phyloP scores from a whole-genome alignment of 1,140 invertebrate species.

The Pseudomyrmex concolor region DNA sequence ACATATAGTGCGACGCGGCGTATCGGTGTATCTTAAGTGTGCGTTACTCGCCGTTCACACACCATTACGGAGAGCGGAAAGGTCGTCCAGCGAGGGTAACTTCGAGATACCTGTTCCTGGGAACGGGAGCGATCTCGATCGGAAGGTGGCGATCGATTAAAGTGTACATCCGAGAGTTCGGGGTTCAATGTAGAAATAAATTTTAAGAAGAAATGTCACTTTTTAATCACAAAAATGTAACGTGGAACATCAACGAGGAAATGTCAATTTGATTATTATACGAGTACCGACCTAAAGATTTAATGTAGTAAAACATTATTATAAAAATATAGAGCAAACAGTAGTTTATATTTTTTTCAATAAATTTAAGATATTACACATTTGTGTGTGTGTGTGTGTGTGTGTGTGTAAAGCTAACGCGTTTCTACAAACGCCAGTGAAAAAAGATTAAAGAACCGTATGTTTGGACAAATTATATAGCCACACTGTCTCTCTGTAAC shows the following conservation, averaged over 20 bases:
- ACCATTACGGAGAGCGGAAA: conserved; percentile 56
- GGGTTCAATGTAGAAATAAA: neutral
- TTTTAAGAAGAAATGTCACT: neutral
- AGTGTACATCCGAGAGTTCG: conserved; percentile 4
- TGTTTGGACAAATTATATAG: neutral
- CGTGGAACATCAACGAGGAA: no score
- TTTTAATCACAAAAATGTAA: no score
- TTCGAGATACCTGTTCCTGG: conserved; percentile 76
- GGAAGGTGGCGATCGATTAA: conserved; percentile 66
- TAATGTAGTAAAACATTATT: neutral
- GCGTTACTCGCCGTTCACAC: conserved; percentile 49
- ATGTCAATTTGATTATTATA: neutral
- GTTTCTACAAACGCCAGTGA: no score
- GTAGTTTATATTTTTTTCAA: no score
- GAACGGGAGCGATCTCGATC: conserved; percentile 68
- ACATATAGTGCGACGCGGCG: conserved; percentile 4
- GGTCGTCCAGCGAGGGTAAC: conserved; percentile 67
- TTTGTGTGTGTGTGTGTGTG: no score
- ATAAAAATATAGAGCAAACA: neutral
- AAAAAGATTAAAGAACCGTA: neutral
- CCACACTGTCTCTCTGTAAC: neutral
- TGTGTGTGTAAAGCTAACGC: no score
- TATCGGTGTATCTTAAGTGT: neutral
- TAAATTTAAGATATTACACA: neutral
- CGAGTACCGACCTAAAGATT: neutral